phyloP scores from a whole-genome alignment of 2,113 vertebrate genomes.

The Phylloscopus trochiloides region DNA sequence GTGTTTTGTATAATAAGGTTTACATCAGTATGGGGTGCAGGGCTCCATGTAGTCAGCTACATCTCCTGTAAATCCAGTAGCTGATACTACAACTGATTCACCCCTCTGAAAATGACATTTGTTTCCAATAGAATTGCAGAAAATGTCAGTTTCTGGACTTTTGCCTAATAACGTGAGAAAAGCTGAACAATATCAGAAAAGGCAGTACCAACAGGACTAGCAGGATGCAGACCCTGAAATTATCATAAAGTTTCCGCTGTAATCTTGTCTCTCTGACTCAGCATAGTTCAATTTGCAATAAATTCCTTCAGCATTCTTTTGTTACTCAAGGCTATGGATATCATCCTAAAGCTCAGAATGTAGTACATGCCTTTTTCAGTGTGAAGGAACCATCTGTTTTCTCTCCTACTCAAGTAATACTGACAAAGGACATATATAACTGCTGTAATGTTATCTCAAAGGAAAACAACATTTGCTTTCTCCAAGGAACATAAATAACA shows the following conservation, averaged over 20 bases:
- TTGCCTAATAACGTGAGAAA: neutral
- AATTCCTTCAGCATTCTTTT: neutral
- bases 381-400: constrained; percentile 51
- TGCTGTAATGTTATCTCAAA: neutral
- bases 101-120: neutral
- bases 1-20: neutral
- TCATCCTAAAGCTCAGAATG: constrained; percentile 1
- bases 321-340: neutral
- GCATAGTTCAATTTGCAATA: neutral
- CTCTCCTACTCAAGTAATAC: constrained; percentile 61
- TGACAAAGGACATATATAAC: constrained; percentile 57
- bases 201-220: neutral
- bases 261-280: neutral
- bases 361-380: constrained; percentile 54
- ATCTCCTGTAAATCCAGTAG: neutral
- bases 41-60: fast-evolving
- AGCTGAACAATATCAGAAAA: neutral
- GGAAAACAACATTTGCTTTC: constrained; percentile 59
- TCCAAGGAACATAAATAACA: constrained; percentile 55
- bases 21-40: neutral
- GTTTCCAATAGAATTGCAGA: neutral
- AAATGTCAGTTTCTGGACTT: neutral
- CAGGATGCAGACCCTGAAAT: neutral
- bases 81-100: neutral
- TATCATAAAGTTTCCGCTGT: neutral